These are phyloP conservation scores for Hydrophis major DNA, from an alignment of 2,797 vertebrate genomes.

Conservation along the genomic window DNA sequence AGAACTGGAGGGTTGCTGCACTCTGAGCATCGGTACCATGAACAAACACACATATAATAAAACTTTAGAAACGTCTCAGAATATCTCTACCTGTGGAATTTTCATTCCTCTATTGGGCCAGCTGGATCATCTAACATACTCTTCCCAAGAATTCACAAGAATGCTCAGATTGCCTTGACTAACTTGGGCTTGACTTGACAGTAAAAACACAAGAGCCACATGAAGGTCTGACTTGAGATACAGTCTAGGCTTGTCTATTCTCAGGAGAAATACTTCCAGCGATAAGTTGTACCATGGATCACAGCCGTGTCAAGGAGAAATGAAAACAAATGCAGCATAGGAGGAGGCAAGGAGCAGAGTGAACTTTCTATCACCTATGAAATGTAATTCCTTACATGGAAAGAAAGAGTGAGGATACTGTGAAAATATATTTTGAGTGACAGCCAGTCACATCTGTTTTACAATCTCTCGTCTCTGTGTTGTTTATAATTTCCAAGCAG, in stretches of 20 bases:
- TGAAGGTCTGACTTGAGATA: not conserved
- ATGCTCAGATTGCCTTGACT: not conserved
- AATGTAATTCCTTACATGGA: not conserved
- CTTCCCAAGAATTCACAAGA: not conserved
- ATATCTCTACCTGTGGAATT: not conserved
- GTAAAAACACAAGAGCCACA: not conserved
- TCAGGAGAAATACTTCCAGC: constrained; percentile 9
- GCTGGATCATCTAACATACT: not conserved
- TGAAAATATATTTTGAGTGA: not conserved
- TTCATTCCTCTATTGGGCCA: not conserved
- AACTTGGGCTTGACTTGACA: not conserved
- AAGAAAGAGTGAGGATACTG: not conserved
- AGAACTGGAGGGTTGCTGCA: not conserved
- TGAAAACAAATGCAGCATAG: not conserved
- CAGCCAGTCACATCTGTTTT: not conserved
- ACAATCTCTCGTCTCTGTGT: too few species aligned
- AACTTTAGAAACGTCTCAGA: not conserved
- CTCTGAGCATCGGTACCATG: not conserved
- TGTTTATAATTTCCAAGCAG: not conserved
- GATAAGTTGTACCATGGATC: not conserved
- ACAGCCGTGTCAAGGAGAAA: not conserved
- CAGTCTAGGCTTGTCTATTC: not conserved
- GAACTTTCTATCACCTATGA: not conserved
- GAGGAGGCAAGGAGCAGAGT: not conserved
- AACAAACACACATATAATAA: not conserved